Base-by-base conservation (phyloP, 2,888 invertebrate species). In the Azorinus chamasolen region DNA sequence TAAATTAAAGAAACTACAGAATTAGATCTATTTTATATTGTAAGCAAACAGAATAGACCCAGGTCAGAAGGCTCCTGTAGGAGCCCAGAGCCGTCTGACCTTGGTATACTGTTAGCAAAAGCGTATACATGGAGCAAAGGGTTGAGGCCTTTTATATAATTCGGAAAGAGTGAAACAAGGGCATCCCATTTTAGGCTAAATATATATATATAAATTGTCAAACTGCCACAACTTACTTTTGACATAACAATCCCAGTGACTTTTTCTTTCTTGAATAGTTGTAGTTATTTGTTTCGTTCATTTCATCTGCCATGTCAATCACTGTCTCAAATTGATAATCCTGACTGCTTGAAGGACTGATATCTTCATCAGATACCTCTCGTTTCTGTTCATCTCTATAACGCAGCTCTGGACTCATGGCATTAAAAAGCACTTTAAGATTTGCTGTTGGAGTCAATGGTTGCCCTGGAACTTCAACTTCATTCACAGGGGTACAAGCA, bases 361-460 rank as follows among this genome's bases (percentile, higher is more conserved):
- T 32, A 57, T 80, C 80, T 48, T 78, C 79, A 48, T 76, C 77
- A 39, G 77, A 74, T n/a, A 57, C 63, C 27, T 69, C 70, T 54
- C 65, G 74, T 61, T 81, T 82, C 41, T 77, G 78, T 32, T 79
- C 76, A 46, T 84, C 84, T 55, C 86, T 80, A 53, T 89, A 85
- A 41, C 91, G 71, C 14, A 92, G 88, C 73, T 92, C 92, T 37
- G 92, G 92, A 85, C 92, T 90, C 94, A 95, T 95, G 64, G 95
- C 95, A 93, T 95, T 95, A 8, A 95, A 95, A 77, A 96, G 93
- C 84, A 96, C 93, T 93, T 95, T 95, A 55, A 96, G 94, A 93
- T 96, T 96, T 80, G 95, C 95, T 68, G 95, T 95, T 24, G 95
- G 95, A 22, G 95, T 95, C 20, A 95, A 94, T 85, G 94, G 94